Conservation (phyloP, 1,140 invertebrate species). For the Dendroctonus ponderosae region DNA sequence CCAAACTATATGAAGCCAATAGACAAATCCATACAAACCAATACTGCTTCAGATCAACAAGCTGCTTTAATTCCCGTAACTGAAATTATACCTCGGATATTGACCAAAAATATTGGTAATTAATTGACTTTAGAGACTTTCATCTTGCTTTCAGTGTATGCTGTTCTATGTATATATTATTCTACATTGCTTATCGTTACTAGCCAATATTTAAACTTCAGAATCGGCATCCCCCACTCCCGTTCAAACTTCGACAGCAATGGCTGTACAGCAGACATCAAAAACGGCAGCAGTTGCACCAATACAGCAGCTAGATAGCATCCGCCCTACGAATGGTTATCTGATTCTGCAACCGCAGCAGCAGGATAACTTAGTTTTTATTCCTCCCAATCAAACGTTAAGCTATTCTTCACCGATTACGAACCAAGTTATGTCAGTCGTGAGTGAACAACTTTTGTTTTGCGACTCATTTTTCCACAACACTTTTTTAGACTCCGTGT, state of each 20-base stretch:
- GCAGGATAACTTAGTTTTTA: constrained; percentile 28
- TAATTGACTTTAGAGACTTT: too few species aligned
- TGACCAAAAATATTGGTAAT: too few species aligned
- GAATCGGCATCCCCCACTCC: neutral
- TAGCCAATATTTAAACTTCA: too few species aligned
- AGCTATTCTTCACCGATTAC: constrained; percentile 23
- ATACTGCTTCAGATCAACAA: too few species aligned
- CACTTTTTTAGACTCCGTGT: constrained; percentile 10
- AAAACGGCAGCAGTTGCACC: constrained; percentile 3
- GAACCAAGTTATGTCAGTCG: constrained; percentile 37
- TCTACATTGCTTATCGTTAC: too few species aligned
- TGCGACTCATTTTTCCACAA: neutral
- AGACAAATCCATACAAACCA: neutral
- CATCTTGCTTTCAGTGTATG: too few species aligned
- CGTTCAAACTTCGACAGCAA: constrained; percentile 3
- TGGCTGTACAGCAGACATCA: too few species aligned
- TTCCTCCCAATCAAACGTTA: constrained; percentile 37
- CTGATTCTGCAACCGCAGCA: constrained; percentile 21
- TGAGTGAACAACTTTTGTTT: constrained; percentile 12
- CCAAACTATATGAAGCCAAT: constrained; percentile 33
- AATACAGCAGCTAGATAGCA: constrained; percentile 16
- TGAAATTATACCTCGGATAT: too few species aligned
- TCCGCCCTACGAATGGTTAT: constrained; percentile 20
- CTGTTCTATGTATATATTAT: too few species aligned
- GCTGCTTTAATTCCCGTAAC: too few species aligned